Evolutionary conservation across 2,888 invertebrate genomes (phyloP).

Genomic region (Prenolepis imparis): DNA sequence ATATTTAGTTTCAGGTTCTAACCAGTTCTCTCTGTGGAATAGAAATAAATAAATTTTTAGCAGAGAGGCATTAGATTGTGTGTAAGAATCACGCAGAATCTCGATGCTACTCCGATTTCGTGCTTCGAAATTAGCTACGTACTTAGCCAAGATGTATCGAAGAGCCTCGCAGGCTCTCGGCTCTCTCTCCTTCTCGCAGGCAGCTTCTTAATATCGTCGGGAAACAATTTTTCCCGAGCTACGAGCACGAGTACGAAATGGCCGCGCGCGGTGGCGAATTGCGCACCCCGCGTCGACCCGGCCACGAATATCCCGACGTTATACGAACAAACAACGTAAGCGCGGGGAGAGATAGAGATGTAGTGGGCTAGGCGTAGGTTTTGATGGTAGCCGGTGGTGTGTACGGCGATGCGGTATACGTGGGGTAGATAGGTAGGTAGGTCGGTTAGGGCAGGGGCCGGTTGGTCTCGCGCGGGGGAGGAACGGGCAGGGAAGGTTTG

Average conservation of each 20-base stretch:
- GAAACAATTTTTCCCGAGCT: conserved; percentile 56
- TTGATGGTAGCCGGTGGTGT: conserved; percentile 69
- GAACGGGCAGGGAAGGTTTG: conserved; percentile 69
- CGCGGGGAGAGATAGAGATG: conserved; percentile 65
- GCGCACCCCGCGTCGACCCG: conserved; percentile 9
- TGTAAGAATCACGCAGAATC: not conserved
- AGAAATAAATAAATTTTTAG: not conserved
- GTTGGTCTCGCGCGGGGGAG: conserved; percentile 63
- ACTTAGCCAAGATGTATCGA: not conserved
- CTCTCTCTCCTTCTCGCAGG: not conserved
- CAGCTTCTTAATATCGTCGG: conserved; percentile 12
- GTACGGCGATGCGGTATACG: conserved; percentile 62
- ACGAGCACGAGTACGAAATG: conserved; percentile 13
- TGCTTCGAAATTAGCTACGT: not conserved
- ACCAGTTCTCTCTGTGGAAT: not conserved
- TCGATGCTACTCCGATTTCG: not conserved
- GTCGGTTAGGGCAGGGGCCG: conserved; percentile 65
- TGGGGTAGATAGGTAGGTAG: conserved; percentile 64
- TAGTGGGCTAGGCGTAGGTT: conserved; percentile 74
- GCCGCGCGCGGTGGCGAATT: conserved; percentile 32
- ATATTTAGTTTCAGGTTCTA: not conserved
- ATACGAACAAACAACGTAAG: conserved; percentile 55
- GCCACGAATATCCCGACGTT: conserved; percentile 47
- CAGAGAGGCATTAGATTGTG: not conserved
- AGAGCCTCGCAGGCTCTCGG: not conserved